Percentiles rank a stretch among this genome's conserved stretches.
phyloP scores from a whole-genome alignment of 2,113 vertebrate genomes.

The Orcinus orca region DNA sequence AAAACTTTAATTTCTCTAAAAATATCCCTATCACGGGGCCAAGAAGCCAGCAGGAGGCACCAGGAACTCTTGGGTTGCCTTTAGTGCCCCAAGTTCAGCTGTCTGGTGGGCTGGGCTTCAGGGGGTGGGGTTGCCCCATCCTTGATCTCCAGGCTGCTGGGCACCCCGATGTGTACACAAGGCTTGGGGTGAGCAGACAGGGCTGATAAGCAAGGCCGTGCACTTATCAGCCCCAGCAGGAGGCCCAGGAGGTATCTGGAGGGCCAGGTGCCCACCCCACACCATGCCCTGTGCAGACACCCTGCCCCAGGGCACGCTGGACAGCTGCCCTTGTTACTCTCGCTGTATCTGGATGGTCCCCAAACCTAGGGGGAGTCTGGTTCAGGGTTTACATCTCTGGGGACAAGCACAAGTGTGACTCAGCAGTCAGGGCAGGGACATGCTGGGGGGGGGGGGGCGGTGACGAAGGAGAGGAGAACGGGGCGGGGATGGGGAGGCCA shows the following conservation, averaged over 20 bases:
- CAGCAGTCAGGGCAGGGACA: slow-evolving; percentile 70
- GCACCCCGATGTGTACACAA: neutral
- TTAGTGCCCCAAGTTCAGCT: accelerated
- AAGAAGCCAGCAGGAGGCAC: neutral
- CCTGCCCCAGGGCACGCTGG: neutral
- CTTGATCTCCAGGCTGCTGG: neutral
- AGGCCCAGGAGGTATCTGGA: slow-evolving; percentile 74
- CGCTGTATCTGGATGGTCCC: slow-evolving; percentile 71
- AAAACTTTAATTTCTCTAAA: neutral
- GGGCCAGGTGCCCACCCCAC: slow-evolving; percentile 31
- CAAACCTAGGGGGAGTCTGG: slow-evolving; percentile 52
- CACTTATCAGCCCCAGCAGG: slow-evolving; percentile 78
- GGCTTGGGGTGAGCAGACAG: neutral
- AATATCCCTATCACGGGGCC: neutral
- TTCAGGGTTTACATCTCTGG: slow-evolving; percentile 22
- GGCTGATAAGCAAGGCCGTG: slow-evolving; percentile 66
- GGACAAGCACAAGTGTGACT: slow-evolving; percentile 74
- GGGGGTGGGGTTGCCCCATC: neutral
- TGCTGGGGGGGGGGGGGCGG: neutral
- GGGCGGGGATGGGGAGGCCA: neutral
- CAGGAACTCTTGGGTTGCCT: neutral
- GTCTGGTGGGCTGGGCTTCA: neutral
- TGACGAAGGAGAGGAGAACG: neutral
- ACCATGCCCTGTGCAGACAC: neutral
- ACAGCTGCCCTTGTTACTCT: slow-evolving; percentile 76